Base-by-base conservation (phyloP, 2,888 invertebrate genomes). In the Morpho helenor region DNA sequence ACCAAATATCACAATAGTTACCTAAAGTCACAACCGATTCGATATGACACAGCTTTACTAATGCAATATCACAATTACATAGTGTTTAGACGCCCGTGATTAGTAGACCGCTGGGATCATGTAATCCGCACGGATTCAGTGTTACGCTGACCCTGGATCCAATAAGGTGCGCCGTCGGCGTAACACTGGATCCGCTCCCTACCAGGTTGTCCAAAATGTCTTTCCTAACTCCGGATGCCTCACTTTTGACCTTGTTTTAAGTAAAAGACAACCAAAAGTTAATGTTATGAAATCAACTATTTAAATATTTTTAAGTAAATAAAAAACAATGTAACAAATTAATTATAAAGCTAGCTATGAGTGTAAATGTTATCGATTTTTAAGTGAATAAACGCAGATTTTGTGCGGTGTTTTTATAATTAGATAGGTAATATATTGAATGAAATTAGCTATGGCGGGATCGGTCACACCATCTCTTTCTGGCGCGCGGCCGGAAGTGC, bases 381-480 rank as follows among this genome's bases (percentile, higher is more conserved):
- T 89, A 88, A 89, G 88, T 89, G 82, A 83, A 84, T 83, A 82
- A 86, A 85, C 87, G 87, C 85, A 88, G 81, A 84, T 87, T 87
- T 89, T 88, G 89, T 87, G 91, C 88, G 86, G 86, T 84, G 88
- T 90, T 91, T 90, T 90, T 89, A 87, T 89, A 91, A 87, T 88
- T 91, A 91, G 91, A 88, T 91, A 91, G 91, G 91, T 89, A 90
- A 91, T 90, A 90, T 90, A 90, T 90, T 90, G 89, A 90, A 91
- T 86, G 89, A 87, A 87, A 88, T 88, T 84, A 87, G 84, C 81
- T 84, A 80, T 77, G 84, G 82, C 79, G 79, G 78, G 81, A 79
- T 76, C 77, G 79, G 76, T 78, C 77, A 76, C 75, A 69, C 71
- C 74, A 72, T 74, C 79, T 76, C 73, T 70, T 70, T 75, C 72